These are phyloP conservation scores for Drosophila suboccidentalis DNA, from an alignment of 2,888 invertebrate genomes.

Conservation along the genomic window DNA sequence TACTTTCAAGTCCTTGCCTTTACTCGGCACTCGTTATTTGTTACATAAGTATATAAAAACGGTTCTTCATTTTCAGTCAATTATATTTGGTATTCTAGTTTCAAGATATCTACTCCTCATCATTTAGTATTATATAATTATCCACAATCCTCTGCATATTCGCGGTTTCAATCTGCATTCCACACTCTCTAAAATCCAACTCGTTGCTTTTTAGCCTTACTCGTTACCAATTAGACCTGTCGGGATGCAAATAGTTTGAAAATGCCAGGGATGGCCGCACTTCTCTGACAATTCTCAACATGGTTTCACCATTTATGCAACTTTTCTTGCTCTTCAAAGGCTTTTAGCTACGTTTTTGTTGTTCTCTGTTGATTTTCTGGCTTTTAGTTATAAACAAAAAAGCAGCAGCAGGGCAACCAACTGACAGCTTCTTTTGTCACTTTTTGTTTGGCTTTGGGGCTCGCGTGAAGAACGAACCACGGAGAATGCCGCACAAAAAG, in stretches of 20 bases:
- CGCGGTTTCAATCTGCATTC: neutral
- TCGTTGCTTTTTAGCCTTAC: neutral
- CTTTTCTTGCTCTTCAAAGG: constrained; percentile 46
- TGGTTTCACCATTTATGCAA: constrained; percentile 56
- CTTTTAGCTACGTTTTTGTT: constrained; percentile 35
- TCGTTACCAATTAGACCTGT: constrained; percentile 39
- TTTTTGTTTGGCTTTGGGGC: constrained; percentile 47
- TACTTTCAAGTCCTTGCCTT: no score
- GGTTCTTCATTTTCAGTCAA: no score
- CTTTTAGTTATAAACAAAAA: constrained; percentile 49
- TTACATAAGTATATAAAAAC: no score
- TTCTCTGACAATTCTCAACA: constrained; percentile 50
- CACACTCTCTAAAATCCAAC: neutral
- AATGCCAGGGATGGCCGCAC: constrained; percentile 11
- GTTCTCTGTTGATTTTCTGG: constrained; percentile 14
- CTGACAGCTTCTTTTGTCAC: constrained; percentile 74
- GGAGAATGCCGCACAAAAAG: constrained; percentile 51
- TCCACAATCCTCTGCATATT: neutral
- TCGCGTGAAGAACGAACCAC: constrained; percentile 45
- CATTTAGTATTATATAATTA: neutral
- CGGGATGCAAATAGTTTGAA: constrained; percentile 29
- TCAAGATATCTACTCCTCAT: no score
- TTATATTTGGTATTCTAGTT: no score
- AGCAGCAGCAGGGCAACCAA: constrained; percentile 32
- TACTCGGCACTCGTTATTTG: no score